These are phyloP conservation scores for Anas capensis DNA, from an alignment of 2,797 vertebrate species.

Conservation along the genomic window DNA sequence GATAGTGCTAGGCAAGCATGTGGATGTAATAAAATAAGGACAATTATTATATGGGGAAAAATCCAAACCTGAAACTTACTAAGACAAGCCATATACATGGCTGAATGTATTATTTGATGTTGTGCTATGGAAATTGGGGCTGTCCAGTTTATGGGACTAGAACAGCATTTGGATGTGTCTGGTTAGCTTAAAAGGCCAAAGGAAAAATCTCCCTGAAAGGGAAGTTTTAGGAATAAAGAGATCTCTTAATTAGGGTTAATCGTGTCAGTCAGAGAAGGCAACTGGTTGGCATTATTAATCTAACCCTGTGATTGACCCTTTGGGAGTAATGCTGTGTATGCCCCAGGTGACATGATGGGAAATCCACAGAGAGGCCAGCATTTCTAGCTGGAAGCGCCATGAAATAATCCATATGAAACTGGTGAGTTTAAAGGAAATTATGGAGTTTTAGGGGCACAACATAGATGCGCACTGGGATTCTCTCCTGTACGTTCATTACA, in stretches of 20 bases:
- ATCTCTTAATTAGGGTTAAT: conserved; percentile 27
- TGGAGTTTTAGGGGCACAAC: not conserved
- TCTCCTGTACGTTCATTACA: not conserved
- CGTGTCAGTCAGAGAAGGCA: not conserved
- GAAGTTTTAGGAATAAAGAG: not conserved
- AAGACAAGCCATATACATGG: not conserved
- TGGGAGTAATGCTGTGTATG: not conserved
- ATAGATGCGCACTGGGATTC: not conserved
- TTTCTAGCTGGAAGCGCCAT: not conserved
- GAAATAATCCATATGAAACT: not conserved
- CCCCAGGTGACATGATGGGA: not conserved
- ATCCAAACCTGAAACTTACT: conserved; percentile 7
- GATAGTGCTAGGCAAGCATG: not conserved
- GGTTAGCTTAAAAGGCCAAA: not conserved
- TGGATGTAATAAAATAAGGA: not conserved
- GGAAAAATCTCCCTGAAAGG: conserved; percentile 6
- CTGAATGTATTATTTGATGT: not conserved
- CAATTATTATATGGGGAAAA: not conserved
- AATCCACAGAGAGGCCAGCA: not conserved
- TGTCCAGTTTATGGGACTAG: not conserved
- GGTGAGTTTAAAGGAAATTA: not conserved
- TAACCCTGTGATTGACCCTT: not conserved
- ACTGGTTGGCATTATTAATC: conserved; percentile 7
- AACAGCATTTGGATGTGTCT: not conserved
- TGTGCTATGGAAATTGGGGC: not conserved